A percentile compares a stretch with the other conserved stretches of the same genome.
These are phyloP conservation scores for Scortum barcoo DNA, from an alignment of 2,113 vertebrate genomes.

Conservation along the genomic window DNA sequence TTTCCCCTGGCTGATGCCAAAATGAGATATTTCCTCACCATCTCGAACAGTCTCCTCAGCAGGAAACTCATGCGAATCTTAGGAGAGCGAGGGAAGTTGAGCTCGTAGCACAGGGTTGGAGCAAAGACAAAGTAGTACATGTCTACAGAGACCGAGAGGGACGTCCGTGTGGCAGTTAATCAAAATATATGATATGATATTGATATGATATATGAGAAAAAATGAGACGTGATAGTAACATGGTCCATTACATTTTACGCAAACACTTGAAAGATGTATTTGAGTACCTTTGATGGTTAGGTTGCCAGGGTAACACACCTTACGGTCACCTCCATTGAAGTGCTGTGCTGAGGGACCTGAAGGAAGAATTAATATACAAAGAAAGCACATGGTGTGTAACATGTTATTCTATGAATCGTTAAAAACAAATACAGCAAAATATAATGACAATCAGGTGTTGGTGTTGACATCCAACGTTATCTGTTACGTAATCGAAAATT, in stretches of 20 bases:
- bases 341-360: conserved; percentile 79
- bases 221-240: background rate
- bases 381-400: background rate
- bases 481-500: background rate
- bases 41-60: conserved; percentile 90
- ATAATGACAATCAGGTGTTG: background rate
- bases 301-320: conserved; percentile 90
- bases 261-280: background rate
- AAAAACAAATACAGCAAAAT: background rate
- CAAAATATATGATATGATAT: conserved; percentile 14
- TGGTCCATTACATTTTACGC: background rate
- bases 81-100: conserved; percentile 92
- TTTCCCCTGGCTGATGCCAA: background rate
- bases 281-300: conserved; percentile 87
- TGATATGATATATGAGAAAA: no score
- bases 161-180: background rate
- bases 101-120: conserved; percentile 93
- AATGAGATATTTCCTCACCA: conserved; percentile 84
- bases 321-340: conserved; percentile 52
- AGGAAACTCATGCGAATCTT: conserved; percentile 90
- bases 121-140: conserved; percentile 92
- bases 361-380: background rate
- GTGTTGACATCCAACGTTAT: background rate
- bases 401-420: background rate
- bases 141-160: conserved; percentile 77